Evolutionary conservation across 2,797 vertebrate genomes (phyloP), one percentile per base, ranked within the genome.

Genomic region (Craterocephalus amniculus): DNA sequence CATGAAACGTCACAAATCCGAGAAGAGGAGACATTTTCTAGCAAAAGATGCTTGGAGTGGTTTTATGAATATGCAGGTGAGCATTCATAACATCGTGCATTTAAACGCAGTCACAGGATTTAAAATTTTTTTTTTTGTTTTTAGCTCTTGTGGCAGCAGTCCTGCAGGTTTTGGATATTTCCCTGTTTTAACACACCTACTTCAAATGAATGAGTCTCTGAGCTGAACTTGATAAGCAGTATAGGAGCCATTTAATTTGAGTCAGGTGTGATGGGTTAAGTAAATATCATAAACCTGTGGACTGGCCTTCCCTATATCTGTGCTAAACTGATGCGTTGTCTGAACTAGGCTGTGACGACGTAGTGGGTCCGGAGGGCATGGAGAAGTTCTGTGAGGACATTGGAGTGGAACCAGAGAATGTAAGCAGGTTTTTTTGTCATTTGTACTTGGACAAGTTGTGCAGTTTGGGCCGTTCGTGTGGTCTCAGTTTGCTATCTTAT

Each of bases 331-430:
- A 58, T 45, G 24, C 7, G 55, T 59, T 76, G 27, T 87, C 26
- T 63, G 1, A 40, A 66, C 86, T 81, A 99, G 98, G 96, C 56
- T 95, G 96, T 48, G 98, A 99, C 71, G 97, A 99, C 38, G 91
- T 98, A 73, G 97, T 99, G 78, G 97, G 98, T 75, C 98, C 98
- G 52, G 97, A 99, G 88, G 98, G 98, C 70, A 99, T 99, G 97
- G 98, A 99, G 92, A 99, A 99, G 84, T 99, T 99, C 89, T 99
- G 98, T 93, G 98, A 99, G 93, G 98, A 99, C 89, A 99, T 99
- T 74, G 97, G 98, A 81, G 98, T 99, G 35, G 98, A 99, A 91
- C 98, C 98, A 66, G 98, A 99, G 93, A 99, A 99, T 74, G 98
- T 99, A 93, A 94, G 95, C 31, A 27, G 12, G 4, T 34, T 56